These are phyloP conservation scores for Bos indicus DNA, from an alignment of 2,113 vertebrate genomes.

Conservation along the genomic window DNA sequence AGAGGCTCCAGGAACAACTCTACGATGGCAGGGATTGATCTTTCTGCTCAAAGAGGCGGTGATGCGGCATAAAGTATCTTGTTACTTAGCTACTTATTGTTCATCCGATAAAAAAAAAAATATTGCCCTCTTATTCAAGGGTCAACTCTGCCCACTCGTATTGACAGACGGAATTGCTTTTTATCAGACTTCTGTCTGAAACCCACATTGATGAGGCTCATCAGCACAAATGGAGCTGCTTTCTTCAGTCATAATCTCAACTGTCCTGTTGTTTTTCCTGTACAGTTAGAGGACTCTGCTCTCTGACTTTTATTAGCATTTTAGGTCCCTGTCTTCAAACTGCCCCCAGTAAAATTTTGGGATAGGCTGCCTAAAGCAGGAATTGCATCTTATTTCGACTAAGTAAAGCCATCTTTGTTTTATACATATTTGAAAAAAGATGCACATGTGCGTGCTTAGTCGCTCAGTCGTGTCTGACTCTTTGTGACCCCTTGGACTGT, in stretches of 20 bases:
- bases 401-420: not conserved
- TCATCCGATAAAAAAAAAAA: slow-evolving; percentile 68
- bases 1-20: not conserved
- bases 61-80: slow-evolving; percentile 49
- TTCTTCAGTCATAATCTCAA: slow-evolving; percentile 35
- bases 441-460: fast-evolving
- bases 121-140: slow-evolving; percentile 18
- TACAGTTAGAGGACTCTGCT: not conserved
- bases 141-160: slow-evolving; percentile 21
- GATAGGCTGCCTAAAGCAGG: not conserved
- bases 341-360: slow-evolving; percentile 31
- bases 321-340: slow-evolving; percentile 41
- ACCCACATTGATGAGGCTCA: slow-evolving; percentile 55
- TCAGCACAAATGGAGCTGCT: slow-evolving; percentile 63
- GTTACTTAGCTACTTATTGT: slow-evolving; percentile 72
- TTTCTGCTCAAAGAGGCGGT: not conserved
- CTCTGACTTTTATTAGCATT: slow-evolving; percentile 47
- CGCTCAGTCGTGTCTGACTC: not conserved
- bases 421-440: not conserved
- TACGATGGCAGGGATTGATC: not conserved
- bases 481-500: not conserved
- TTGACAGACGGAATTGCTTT: slow-evolving; percentile 61
- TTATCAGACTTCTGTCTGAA: slow-evolving; percentile 71
- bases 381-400: not conserved
- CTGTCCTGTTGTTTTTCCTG: slow-evolving; percentile 39